Evolutionary conservation across 1,140 invertebrate species (phyloP), one percentile per base, ranked within the genome.

Genomic region (Pteromalus puparum): DNA sequence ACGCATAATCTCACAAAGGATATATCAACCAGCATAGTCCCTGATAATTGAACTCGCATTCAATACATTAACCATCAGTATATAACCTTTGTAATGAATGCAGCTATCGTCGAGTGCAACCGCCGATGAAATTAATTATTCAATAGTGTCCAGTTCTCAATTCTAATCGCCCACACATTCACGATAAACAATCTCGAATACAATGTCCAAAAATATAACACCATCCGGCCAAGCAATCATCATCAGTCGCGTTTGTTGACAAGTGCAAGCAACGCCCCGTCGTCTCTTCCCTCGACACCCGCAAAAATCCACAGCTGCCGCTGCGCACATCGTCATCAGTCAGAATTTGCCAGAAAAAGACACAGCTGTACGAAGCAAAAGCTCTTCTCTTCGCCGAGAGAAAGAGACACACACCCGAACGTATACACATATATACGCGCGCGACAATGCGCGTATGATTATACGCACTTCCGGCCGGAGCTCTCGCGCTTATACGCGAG

Each of bases 371-470:
- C 18, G 53, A 53, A 48, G 46, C 46, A 48, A 48, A 48, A 48
- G 46, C 46, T 18, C 15, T 48, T 18, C 5, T 83, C 75, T 82
- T 46, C 77, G 81, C 84, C 82, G 48, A 15, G 38, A 72, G 76
- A 76, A 18, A 53, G 18, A 26, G 84, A 84, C 86, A 84, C 86
- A 84, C 46, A 34, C 73, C 87, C 88, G 87, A 87, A 86, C 87
- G 88, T 86, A 87, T 87, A 86, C 30, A 34, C 30, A 34, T 5
- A 81, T n/a, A n/a, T n/a, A n/a, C n/a, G 86, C 88, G 89, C 88
- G 89, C 89, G 90, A 91, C 90, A 91, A 90, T 91, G 89, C 90
- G 91, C 90, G 89, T 91, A 88, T 81, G 74, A 76, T 42, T 26
- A 88, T 89, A 73, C 86, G 87, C 87, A 87, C 87, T 91, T 91